These are phyloP conservation scores for Scopus umbretta DNA, from an alignment of 2,113 vertebrate species.

Conservation along the genomic window DNA sequence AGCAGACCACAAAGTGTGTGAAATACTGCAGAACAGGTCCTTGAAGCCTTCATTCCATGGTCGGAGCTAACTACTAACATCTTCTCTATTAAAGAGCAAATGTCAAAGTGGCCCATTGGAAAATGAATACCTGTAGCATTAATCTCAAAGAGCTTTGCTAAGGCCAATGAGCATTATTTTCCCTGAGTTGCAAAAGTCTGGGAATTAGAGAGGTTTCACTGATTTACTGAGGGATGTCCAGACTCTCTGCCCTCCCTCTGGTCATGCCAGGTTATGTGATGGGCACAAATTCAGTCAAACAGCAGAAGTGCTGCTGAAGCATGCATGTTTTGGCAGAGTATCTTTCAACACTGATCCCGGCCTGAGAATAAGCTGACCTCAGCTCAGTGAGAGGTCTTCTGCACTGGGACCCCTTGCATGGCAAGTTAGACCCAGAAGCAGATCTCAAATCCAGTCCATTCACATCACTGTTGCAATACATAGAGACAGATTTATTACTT, in stretches of 20 bases:
- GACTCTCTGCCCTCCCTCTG: background rate
- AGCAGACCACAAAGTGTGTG: background rate
- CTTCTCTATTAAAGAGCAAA: background rate
- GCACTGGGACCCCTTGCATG: background rate
- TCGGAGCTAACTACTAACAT: background rate
- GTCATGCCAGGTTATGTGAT: no score
- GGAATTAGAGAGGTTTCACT: background rate
- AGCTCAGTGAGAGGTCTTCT: background rate
- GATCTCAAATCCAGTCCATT: background rate
- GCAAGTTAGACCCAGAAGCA: background rate
- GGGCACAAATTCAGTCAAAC: background rate
- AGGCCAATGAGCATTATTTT: background rate
- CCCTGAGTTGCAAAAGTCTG: background rate
- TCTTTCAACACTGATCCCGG: background rate
- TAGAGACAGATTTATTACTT: no score
- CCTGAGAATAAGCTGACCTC: background rate
- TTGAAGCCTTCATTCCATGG: background rate
- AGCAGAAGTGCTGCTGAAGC: background rate
- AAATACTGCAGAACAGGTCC: background rate
- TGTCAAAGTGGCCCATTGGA: background rate
- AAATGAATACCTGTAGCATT: background rate
- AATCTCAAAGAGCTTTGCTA: background rate
- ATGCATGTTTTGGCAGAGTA: background rate
- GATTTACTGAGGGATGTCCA: background rate
- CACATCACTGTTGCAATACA: accelerated